Evolutionary conservation across 2,113 vertebrate species (phyloP).

Genomic region (Lutjanus erythropterus): DNA sequence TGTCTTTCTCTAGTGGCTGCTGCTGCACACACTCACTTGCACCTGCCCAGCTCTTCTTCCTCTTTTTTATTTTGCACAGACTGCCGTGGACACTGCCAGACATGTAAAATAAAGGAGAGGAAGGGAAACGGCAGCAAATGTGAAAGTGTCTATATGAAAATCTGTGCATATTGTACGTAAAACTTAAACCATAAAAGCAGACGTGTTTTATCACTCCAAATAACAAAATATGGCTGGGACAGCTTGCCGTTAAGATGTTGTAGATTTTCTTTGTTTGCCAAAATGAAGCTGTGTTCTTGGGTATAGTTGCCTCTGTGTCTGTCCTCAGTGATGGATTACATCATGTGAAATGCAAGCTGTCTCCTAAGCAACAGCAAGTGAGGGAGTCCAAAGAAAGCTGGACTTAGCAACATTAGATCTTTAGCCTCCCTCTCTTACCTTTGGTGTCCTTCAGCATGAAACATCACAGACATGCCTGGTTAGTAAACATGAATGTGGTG

Average conservation of each 20-base stretch:
- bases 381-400: conserved; percentile 38
- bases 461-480: conserved; percentile 56
- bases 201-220: conserved; percentile 18
- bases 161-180: neutral
- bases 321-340: conserved; percentile 31
- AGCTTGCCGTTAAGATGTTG: conserved; percentile 40
- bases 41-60: neutral
- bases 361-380: conserved; percentile 58
- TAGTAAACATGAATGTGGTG: conserved; percentile 50
- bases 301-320: neutral
- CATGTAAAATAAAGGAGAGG: conserved; percentile 4
- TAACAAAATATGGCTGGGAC: conserved; percentile 5
- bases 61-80: neutral
- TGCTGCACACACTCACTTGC: conserved; percentile 5
- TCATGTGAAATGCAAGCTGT: conserved; percentile 33
- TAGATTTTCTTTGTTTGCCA: conserved; percentile 20
- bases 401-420: conserved; percentile 51
- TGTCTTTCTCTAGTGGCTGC: conserved; percentile 4
- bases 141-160: neutral
- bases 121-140: neutral
- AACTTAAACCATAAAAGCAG: neutral
- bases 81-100: neutral
- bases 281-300: neutral
- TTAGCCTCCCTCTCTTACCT: conserved; percentile 38
- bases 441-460: conserved; percentile 58